Percentiles rank a stretch among this genome's conserved stretches.
Conservation (phyloP, 2,888 invertebrate genomes). For the Apeira syringaria region DNA sequence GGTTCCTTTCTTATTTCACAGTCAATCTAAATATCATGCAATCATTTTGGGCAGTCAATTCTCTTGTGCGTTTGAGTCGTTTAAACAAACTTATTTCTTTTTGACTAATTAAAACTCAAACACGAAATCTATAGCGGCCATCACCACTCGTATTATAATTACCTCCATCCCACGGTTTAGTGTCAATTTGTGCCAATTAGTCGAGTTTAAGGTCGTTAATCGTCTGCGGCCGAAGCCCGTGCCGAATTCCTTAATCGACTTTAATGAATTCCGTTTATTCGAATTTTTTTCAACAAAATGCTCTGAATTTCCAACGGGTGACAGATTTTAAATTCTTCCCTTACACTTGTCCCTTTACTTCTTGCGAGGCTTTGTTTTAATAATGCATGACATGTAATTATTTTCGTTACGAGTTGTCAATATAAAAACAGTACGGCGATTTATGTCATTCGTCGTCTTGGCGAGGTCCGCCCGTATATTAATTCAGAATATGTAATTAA, state of each 20-base stretch:
- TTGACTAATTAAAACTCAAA: constrained; percentile 31
- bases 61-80: constrained; percentile 12
- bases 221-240: constrained; percentile 43
- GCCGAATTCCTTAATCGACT: constrained; percentile 67
- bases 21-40: constrained; percentile 27
- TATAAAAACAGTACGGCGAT: constrained; percentile 53
- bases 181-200: constrained; percentile 64
- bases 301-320: constrained; percentile 76
- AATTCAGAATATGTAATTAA: constrained; percentile 40
- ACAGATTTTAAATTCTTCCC: constrained; percentile 81
- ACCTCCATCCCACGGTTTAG: constrained; percentile 51
- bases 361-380: constrained; percentile 67
- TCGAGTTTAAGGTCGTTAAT: constrained; percentile 52
- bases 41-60: constrained; percentile 21
- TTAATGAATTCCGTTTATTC: constrained; percentile 70
- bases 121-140: constrained; percentile 27
- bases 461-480: constrained; percentile 19
- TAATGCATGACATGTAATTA: constrained; percentile 78
- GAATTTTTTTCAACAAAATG: constrained; percentile 65
- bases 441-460: constrained; percentile 48
- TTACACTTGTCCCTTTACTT: constrained; percentile 74
- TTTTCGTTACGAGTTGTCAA: constrained; percentile 62
- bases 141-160: constrained; percentile 47
- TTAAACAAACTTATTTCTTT: constrained; percentile 23
- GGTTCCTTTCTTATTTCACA: constrained; percentile 23